phyloP scores from a whole-genome alignment of 2,888 invertebrate species.

The Venusia cambrica region DNA sequence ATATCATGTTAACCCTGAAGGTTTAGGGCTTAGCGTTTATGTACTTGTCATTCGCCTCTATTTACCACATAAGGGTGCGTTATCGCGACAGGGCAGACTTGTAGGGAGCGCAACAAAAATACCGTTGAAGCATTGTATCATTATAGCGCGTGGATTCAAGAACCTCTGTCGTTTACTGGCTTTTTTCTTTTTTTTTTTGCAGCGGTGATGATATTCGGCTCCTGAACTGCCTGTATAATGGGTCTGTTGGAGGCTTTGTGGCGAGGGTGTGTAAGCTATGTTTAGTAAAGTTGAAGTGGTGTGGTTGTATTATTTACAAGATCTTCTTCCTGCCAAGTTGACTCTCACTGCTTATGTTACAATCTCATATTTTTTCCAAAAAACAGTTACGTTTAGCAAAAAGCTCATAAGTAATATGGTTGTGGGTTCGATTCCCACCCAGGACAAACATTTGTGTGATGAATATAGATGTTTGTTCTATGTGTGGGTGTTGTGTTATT shows the following conservation, averaged over 20 bases:
- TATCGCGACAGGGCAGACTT: conserved; percentile 62
- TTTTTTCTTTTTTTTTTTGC: conserved; percentile 55
- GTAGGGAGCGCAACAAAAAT: conserved; percentile 64
- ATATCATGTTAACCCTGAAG: too few species aligned
- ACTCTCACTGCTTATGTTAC: too few species aligned
- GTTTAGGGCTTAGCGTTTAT: too few species aligned
- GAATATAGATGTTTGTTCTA: too few species aligned
- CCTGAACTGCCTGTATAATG: conserved; percentile 28
- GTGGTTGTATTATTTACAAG: too few species aligned
- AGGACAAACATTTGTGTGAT: too few species aligned
- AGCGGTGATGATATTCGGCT: conserved; percentile 38
- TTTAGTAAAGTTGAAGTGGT: neutral
- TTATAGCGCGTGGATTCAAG: conserved; percentile 45
- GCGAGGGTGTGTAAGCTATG: conserved; percentile 11
- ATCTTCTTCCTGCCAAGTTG: too few species aligned
- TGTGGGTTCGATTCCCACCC: too few species aligned
- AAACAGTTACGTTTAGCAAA: too few species aligned
- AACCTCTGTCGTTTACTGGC: conserved; percentile 64
- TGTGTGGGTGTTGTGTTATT: too few species aligned
- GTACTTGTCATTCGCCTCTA: conserved; percentile 16
- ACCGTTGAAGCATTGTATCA: conserved; percentile 55
- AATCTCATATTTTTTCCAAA: too few species aligned
- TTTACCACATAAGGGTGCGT: conserved; percentile 36
- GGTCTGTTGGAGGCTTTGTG: conserved; percentile 25
- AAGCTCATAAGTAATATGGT: too few species aligned